These are phyloP conservation scores for Aselliscus stoliczkanus DNA, from an alignment of 2,797 vertebrate species.

Conservation along the genomic window DNA sequence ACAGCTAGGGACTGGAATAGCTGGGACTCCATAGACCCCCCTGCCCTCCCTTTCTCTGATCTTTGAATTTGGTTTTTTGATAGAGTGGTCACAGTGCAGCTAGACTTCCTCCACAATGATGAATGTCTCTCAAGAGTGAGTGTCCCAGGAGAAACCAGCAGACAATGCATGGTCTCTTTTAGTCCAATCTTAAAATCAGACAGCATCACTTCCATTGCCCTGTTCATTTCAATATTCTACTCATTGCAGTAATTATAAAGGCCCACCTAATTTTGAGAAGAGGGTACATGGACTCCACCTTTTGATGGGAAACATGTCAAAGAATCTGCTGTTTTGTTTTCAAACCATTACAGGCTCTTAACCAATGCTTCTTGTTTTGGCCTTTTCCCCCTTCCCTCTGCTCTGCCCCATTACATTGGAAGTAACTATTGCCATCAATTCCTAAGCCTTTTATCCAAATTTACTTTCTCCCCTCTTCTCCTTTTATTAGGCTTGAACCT, in stretches of 20 bases:
- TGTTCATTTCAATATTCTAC: not conserved
- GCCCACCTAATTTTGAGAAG: not conserved
- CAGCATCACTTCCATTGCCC: not conserved
- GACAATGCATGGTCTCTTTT: not conserved
- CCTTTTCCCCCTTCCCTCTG: not conserved
- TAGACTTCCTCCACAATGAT: not conserved
- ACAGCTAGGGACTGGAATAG: not conserved
- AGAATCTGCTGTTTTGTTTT: not conserved
- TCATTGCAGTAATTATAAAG: not conserved
- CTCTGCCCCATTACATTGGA: not conserved
- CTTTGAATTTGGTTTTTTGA: not conserved
- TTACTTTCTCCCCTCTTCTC: not conserved
- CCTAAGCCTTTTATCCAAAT: not conserved
- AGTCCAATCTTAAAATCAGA: not conserved
- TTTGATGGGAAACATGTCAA: not conserved
- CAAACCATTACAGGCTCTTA: not conserved
- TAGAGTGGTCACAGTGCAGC: not conserved
- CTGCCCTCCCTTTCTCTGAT: not conserved
- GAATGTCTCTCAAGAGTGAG: not conserved
- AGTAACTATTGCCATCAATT: not conserved
- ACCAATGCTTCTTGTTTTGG: not conserved
- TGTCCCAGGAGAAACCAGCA: not conserved
- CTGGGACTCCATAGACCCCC: not conserved
- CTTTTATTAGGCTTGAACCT: not conserved
- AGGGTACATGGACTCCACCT: not conserved